phyloP scores from a whole-genome alignment of 1,140 invertebrate species.

The Anadara kagoshimensis region DNA sequence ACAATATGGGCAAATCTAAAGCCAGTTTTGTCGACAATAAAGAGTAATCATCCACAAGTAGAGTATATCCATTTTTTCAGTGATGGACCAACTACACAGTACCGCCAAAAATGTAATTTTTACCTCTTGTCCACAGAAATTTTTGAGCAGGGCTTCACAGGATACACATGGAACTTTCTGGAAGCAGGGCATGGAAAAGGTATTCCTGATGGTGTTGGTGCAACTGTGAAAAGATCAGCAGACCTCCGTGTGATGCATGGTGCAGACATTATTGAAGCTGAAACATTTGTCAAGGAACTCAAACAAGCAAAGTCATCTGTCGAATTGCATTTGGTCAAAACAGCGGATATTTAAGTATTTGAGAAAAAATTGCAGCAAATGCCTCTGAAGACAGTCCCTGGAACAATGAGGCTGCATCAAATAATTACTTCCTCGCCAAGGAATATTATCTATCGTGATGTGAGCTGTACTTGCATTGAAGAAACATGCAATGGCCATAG shows the following conservation, averaged over 20 bases:
- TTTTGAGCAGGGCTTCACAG: constrained; percentile 11
- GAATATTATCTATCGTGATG: too few relatives aligned
- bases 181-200: constrained; percentile 75
- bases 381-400: constrained; percentile 8
- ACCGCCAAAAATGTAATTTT: constrained; percentile 41
- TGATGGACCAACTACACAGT: constrained; percentile 48
- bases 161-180: constrained; percentile 70
- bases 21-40: too few relatives aligned
- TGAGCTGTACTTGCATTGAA: too few relatives aligned
- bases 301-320: not conserved
- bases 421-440: too few relatives aligned
- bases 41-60: too few relatives aligned
- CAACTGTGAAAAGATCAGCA: constrained; percentile 67
- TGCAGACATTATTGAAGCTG: constrained; percentile 26
- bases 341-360: constrained; percentile 6
- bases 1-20: constrained; percentile 44
- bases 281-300: constrained; percentile 16
- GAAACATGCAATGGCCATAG: too few relatives aligned
- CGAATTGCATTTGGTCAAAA: constrained; percentile 11
- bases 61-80: constrained; percentile 48
- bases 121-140: not conserved
- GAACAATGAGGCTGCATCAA: constrained; percentile 39
- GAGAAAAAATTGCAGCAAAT: not conserved
- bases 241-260: constrained; percentile 27
- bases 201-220: constrained; percentile 73